Conservation (phyloP, 2,888 invertebrate species). For the Tillus elongatus region DNA sequence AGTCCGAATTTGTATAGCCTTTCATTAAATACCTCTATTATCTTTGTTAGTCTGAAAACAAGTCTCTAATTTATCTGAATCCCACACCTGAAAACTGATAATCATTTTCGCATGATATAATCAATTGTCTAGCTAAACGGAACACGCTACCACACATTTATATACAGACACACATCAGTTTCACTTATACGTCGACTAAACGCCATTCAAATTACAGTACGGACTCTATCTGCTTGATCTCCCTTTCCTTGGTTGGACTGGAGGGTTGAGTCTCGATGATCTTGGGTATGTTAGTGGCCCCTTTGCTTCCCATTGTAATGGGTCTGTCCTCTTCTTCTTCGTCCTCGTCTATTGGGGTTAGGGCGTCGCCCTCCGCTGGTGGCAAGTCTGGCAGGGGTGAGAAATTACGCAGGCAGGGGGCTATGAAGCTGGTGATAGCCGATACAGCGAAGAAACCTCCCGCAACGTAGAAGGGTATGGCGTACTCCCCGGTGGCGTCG, state of each 20-base stretch:
- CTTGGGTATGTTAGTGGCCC: constrained; percentile 49
- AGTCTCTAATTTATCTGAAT: no score
- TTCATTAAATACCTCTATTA: no score
- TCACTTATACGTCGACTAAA: neutral
- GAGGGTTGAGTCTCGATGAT: constrained; percentile 67
- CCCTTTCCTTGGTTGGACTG: constrained; percentile 48
- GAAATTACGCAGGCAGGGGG: constrained; percentile 60
- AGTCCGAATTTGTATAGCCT: no score
- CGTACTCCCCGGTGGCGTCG: constrained; percentile 77
- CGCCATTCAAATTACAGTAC: constrained; percentile 55
- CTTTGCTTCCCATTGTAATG: constrained; percentile 53
- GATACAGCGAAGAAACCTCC: constrained; percentile 79
- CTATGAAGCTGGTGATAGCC: constrained; percentile 74
- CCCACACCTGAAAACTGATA: no score
- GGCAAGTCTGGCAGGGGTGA: constrained; percentile 39
- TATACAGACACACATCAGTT: no score
- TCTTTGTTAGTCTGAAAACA: no score
- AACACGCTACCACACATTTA: no score
- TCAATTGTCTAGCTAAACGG: no score
- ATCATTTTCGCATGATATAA: no score
- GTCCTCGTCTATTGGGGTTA: constrained; percentile 76
- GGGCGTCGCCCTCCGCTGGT: constrained; percentile 48
- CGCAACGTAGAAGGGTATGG: constrained; percentile 87
- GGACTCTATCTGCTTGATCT: constrained; percentile 64
- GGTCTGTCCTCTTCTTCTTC: constrained; percentile 63